A percentile compares a stretch with the other conserved stretches of the same genome.
Conservation (phyloP, 2,113 vertebrate species). For the Butorides virescens region DNA sequence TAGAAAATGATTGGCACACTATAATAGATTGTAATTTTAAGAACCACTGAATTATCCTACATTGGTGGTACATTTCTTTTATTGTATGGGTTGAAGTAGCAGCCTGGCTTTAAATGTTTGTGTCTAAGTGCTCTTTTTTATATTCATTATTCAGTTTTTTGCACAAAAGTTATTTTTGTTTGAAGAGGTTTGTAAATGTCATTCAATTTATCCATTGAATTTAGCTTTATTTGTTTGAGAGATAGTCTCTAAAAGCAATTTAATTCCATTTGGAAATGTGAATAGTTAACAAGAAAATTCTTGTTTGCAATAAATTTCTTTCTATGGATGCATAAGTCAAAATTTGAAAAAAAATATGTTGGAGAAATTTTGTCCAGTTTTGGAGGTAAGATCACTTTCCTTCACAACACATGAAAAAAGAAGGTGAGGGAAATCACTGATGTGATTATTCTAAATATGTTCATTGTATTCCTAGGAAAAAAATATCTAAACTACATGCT, state of each 20-base stretch:
- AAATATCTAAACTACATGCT: neutral
- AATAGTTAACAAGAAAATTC: neutral
- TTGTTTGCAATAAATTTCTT: neutral
- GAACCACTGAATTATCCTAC: neutral
- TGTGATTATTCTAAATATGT: neutral
- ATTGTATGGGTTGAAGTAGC: neutral
- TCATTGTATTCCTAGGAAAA: neutral
- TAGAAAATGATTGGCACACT: slow-evolving; percentile 16
- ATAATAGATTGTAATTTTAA: neutral
- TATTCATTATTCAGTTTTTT: neutral
- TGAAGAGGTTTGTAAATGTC: neutral
- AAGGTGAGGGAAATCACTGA: neutral
- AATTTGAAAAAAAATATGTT: neutral
- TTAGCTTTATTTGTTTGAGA: neutral
- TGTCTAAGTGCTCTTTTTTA: neutral
- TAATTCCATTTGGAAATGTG: neutral
- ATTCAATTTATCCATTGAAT: neutral
- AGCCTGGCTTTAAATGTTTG: neutral
- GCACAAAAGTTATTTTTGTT: neutral
- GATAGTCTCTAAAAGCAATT: neutral
- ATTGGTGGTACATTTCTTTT: neutral
- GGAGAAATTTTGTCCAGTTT: neutral
- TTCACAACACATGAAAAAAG: neutral
- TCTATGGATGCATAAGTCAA: neutral
- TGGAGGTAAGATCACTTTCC: neutral